Evolutionary conservation across 2,797 vertebrate genomes (phyloP).

Genomic region (Paedocypris micromegethes): DNA sequence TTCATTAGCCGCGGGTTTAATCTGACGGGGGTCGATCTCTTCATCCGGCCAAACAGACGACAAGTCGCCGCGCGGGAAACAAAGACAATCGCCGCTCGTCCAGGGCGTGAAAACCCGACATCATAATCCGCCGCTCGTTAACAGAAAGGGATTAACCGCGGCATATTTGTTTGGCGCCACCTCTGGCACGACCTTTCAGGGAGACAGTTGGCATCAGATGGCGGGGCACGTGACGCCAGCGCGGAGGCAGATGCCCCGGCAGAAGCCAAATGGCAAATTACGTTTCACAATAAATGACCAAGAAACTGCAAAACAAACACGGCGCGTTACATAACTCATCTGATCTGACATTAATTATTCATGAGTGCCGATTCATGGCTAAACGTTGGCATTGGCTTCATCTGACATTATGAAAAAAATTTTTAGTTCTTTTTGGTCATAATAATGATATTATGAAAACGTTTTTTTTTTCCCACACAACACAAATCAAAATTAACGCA

Average conservation of each 20-base stretch:
- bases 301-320: neutral
- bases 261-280: slow-evolving; percentile 29
- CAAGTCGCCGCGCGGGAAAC: slow-evolving; percentile 30
- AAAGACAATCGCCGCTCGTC: neutral
- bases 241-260: slow-evolving; percentile 42
- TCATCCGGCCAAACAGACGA: slow-evolving; percentile 28
- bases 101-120: neutral
- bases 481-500: no score
- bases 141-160: slow-evolving; percentile 8
- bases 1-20: slow-evolving; percentile 38
- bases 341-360: neutral
- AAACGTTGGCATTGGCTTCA: no score
- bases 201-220: slow-evolving; percentile 35
- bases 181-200: slow-evolving; percentile 22
- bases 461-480: no score
- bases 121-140: slow-evolving; percentile 10
- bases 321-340: neutral
- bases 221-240: slow-evolving; percentile 40
- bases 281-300: neutral
- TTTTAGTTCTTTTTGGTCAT: no score
- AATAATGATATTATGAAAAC: no score
- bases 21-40: slow-evolving; percentile 36
- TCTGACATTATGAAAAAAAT: no score
- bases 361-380: no score
- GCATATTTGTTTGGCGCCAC: slow-evolving; percentile 14